phyloP scores from a whole-genome alignment of 1,140 invertebrate species.

The Antheraea pernyi region DNA sequence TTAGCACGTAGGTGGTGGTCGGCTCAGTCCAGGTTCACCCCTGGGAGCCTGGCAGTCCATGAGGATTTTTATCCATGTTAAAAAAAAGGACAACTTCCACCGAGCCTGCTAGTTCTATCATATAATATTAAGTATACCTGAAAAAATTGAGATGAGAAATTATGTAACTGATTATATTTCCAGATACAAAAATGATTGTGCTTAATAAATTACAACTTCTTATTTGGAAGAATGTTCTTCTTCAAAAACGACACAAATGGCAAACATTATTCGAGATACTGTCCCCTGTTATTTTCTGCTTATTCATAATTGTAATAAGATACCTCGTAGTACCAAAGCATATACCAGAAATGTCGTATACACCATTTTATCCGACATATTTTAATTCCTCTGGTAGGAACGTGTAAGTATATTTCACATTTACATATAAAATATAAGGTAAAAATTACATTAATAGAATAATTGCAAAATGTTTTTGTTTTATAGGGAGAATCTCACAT shows the following conservation, averaged over 20 bases:
- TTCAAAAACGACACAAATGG: constrained; percentile 87
- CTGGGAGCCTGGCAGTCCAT: too few relatives aligned
- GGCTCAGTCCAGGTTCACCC: too few relatives aligned
- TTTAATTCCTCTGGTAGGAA: constrained; percentile 59
- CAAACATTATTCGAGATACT: constrained; percentile 88
- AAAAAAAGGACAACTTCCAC: too few relatives aligned
- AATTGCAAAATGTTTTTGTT: not conserved
- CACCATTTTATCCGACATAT: constrained; percentile 61
- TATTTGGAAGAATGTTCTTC: constrained; percentile 92
- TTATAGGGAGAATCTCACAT: constrained; percentile 56
- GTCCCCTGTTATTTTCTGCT: constrained; percentile 85
- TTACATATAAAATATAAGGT: too few relatives aligned
- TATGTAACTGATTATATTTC: not conserved
- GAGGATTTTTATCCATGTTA: too few relatives aligned
- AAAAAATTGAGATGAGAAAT: too few relatives aligned
- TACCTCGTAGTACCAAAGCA: constrained; percentile 78
- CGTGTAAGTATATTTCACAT: constrained; percentile 51
- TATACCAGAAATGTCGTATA: constrained; percentile 53
- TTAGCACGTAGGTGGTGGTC: too few relatives aligned
- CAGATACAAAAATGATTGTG: constrained; percentile 41
- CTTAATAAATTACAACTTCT: constrained; percentile 83
- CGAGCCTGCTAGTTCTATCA: too few relatives aligned
- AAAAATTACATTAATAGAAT: not conserved
- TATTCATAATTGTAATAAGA: constrained; percentile 85
- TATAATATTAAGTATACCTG: too few relatives aligned